Evolutionary conservation across 2,888 invertebrate genomes (phyloP).

Genomic region (Lobophora halterata): DNA sequence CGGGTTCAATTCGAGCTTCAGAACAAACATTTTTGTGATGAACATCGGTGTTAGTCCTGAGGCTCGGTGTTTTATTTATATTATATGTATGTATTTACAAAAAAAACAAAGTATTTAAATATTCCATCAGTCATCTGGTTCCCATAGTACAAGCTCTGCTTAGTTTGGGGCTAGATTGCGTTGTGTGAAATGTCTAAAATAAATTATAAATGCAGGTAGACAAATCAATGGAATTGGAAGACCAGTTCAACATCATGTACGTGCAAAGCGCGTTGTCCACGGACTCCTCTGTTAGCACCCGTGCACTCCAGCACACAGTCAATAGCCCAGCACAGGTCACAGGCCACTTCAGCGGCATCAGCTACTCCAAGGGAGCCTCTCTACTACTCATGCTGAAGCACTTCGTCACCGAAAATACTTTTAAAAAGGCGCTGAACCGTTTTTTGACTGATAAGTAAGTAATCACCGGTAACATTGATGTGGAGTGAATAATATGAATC

Average conservation of each 20-base stretch:
- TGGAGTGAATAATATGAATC: neutral
- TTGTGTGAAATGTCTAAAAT: too few species aligned
- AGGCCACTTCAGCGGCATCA: slow-evolving; percentile 84
- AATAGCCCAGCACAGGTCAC: slow-evolving; percentile 82
- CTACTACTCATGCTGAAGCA: slow-evolving; percentile 85
- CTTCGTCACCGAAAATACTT: slow-evolving; percentile 76
- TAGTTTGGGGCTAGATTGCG: too few species aligned
- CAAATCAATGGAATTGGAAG: slow-evolving; percentile 77
- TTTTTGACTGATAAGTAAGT: slow-evolving; percentile 77
- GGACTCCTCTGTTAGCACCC: slow-evolving; percentile 57
- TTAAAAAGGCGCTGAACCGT: slow-evolving; percentile 74
- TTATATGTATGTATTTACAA: too few species aligned
- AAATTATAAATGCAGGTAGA: too few species aligned
- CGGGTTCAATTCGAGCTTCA: too few species aligned
- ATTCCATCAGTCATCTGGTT: too few species aligned
- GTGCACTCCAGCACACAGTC: slow-evolving; percentile 82
- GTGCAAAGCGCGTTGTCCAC: slow-evolving; percentile 82
- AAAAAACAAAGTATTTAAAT: neutral
- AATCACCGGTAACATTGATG: neutral
- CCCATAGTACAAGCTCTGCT: too few species aligned
- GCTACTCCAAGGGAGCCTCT: slow-evolving; percentile 84
- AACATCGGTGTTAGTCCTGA: too few species aligned
- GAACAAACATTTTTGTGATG: too few species aligned
- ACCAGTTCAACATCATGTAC: slow-evolving; percentile 86
- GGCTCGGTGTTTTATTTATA: too few species aligned